These are phyloP conservation scores for Diarsia brunnea DNA, from an alignment of 2,888 invertebrate genomes.

Conservation along the genomic window DNA sequence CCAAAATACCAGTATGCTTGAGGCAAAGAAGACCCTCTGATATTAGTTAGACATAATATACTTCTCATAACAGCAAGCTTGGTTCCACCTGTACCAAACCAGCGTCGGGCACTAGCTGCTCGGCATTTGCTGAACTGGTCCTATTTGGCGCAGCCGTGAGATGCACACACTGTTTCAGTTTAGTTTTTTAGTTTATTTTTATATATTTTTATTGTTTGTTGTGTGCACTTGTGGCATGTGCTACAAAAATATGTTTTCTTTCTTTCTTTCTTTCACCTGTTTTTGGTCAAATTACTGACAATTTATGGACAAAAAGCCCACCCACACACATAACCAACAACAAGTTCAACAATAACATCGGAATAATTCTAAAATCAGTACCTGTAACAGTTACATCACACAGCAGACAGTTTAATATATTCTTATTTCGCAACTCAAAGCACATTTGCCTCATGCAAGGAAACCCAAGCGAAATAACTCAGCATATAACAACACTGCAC, in stretches of 20 bases:
- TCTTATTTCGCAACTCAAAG: slow-evolving; percentile 33
- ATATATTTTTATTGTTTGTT: too few species aligned
- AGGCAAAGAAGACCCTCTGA: not conserved
- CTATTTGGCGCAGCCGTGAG: too few species aligned
- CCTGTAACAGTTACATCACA: slow-evolving; percentile 14
- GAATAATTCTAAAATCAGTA: not conserved
- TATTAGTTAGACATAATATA: not conserved
- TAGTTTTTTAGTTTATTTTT: too few species aligned
- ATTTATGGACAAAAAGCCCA: not conserved
- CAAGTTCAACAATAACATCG: not conserved
- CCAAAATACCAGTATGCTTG: not conserved
- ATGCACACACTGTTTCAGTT: too few species aligned
- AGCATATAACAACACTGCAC: slow-evolving; percentile 40
- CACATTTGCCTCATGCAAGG: slow-evolving; percentile 51
- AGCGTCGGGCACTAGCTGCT: too few species aligned
- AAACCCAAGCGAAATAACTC: slow-evolving; percentile 52
- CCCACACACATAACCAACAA: not conserved
- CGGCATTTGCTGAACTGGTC: too few species aligned
- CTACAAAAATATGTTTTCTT: too few species aligned
- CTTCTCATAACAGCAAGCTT: not conserved
- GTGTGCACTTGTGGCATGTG: too few species aligned
- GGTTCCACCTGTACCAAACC: not conserved
- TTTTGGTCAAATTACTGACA: not conserved
- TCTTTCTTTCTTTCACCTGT: too few species aligned
- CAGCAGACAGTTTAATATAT: slow-evolving; percentile 39